Evolutionary conservation across 2,113 vertebrate genomes (phyloP).

Genomic region (Psilopsiagon aymara): DNA sequence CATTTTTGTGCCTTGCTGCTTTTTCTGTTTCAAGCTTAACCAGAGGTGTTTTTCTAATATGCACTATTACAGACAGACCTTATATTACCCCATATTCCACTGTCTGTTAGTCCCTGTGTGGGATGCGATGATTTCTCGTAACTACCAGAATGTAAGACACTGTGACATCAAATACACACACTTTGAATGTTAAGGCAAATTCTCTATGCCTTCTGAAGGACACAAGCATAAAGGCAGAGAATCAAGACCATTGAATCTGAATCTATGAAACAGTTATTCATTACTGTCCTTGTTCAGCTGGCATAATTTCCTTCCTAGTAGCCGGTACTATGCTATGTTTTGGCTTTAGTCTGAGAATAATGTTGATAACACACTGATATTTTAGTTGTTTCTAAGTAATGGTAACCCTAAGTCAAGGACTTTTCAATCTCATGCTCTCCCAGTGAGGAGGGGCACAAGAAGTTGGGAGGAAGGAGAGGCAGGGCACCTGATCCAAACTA

Average conservation of each 20-base stretch:
- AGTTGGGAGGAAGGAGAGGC: background rate
- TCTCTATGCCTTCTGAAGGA: background rate
- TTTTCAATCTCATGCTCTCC: background rate
- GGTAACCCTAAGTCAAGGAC: background rate
- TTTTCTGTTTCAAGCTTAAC: background rate
- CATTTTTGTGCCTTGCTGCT: background rate
- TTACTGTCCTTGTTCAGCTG: background rate
- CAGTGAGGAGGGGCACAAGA: background rate
- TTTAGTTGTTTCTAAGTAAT: background rate
- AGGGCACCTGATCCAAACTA: background rate
- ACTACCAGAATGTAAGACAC: background rate
- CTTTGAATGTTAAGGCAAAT: background rate
- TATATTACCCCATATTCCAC: background rate
- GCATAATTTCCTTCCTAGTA: background rate
- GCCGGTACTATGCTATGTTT: background rate
- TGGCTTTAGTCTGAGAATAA: background rate
- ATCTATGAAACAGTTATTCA: background rate
- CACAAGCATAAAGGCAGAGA: background rate
- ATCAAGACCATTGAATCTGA: background rate
- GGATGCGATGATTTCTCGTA: constrained; percentile 1
- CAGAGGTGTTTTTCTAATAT: background rate
- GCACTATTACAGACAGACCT: background rate
- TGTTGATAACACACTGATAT: background rate
- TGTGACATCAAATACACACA: background rate
- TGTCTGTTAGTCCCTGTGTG: constrained; percentile 2